phyloP scores from a whole-genome alignment of 2,113 vertebrate species.

The Empidonax alnorum region DNA sequence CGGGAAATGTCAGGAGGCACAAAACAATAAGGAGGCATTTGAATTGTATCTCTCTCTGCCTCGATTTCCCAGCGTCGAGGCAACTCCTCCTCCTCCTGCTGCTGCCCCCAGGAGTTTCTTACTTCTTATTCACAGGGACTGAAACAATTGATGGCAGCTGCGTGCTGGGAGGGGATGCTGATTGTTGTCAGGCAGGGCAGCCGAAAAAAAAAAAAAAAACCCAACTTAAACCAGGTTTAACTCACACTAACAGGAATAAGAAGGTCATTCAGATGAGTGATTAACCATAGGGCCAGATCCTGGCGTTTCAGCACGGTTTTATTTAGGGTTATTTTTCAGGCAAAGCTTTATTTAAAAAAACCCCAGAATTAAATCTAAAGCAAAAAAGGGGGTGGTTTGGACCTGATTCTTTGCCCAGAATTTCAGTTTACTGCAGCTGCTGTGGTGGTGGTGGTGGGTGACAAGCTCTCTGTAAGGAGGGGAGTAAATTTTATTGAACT shows the following conservation, averaged over 20 bases:
- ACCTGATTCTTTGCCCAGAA: background rate
- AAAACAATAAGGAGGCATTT: conserved; percentile 27
- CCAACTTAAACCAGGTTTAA: background rate
- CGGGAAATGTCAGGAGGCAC: conserved; percentile 40
- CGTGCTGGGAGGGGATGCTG: background rate
- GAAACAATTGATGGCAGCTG: background rate
- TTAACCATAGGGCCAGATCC: background rate
- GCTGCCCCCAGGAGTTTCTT: background rate
- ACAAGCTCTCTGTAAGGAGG: background rate
- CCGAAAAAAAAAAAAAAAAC: background rate
- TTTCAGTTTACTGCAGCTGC: background rate
- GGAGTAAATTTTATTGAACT: background rate
- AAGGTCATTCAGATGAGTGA: background rate
- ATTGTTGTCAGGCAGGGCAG: background rate
- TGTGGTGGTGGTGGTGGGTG: background rate
- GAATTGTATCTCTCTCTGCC: conserved; percentile 16
- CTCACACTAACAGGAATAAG: background rate
- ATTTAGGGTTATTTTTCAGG: background rate
- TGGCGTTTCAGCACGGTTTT: background rate
- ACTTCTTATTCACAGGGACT: background rate
- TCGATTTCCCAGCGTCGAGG: conserved; percentile 1
- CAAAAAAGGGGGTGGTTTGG: background rate
- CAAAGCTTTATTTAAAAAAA: background rate
- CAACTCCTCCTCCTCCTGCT: background rate
- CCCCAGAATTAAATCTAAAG: background rate